phyloP scores from a whole-genome alignment of 2,113 vertebrate species.

The Heteronetta atricapilla region DNA sequence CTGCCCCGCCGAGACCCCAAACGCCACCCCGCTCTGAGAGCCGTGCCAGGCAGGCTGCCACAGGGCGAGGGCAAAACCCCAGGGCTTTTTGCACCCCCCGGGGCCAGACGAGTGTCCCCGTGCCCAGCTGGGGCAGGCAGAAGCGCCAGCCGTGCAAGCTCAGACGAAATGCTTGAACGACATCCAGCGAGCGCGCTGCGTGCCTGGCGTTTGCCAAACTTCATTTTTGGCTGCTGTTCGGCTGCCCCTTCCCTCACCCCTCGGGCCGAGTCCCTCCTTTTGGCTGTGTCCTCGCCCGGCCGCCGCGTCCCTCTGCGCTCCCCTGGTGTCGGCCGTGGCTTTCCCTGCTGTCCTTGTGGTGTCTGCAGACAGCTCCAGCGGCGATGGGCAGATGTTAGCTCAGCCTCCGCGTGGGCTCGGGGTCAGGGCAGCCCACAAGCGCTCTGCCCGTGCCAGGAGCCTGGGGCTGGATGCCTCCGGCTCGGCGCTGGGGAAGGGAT shows the following conservation, averaged over 20 bases:
- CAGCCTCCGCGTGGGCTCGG: not conserved
- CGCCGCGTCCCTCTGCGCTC: rapidly evolving
- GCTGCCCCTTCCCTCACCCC: not conserved
- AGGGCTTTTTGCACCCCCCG: not conserved
- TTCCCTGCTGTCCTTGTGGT: not conserved
- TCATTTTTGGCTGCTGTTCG: not conserved
- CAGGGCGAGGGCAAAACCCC: rapidly evolving
- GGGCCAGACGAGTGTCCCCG: not conserved
- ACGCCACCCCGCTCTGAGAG: rapidly evolving
- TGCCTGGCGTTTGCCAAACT: not conserved
- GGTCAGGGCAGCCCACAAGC: not conserved
- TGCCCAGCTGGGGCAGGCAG: not conserved
- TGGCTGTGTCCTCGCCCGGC: not conserved
- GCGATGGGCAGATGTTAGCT: not conserved
- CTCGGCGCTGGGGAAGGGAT: not conserved
- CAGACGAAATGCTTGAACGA: too few species aligned
- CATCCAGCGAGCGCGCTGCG: rapidly evolving
- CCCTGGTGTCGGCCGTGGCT: not conserved
- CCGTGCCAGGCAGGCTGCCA: not conserved
- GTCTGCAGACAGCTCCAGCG: not conserved
- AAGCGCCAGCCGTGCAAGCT: not conserved
- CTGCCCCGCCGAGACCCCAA: not conserved
- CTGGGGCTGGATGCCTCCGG: not conserved
- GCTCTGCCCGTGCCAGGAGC: not conserved
- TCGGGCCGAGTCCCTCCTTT: not conserved